Base-by-base conservation (phyloP, 2,888 invertebrate genomes). In the Aelia acuminata region DNA sequence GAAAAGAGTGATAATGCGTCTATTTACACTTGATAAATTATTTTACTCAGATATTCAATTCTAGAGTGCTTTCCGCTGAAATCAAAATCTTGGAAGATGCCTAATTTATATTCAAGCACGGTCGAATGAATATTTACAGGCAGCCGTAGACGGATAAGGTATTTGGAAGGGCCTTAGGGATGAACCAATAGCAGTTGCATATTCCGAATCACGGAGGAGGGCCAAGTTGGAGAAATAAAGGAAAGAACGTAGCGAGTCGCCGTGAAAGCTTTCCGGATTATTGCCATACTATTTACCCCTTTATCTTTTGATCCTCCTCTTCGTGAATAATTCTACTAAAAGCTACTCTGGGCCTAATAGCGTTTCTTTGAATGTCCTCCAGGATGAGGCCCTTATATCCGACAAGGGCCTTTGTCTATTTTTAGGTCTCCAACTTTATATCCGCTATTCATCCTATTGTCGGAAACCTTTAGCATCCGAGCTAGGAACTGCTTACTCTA, bases 261-360 rank as follows among this genome's bases (percentile, higher is more conserved):
- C 35, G 11, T 75, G 75, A 75, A 75, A 75, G 75, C 75, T 39
- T 75, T 20, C 75, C 15, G 75, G 75, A 75, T 75, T 75, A 75
- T 75, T 75, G 75, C 75, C 75, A 75, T 75, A 75, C 75, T 75
- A 75, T 75, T 75, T 75, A 75, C 75, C 75, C 75, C 75, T 75
- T 75, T 75, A 75, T 75, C 75, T 75, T 75, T 75, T 75, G 75
- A 75, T 75, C 75, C 75, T 39, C 75, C 39, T 75, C 20, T 39
- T 75, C 39, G 39, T 75, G 75, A 75, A 75, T 75, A 75, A 75
- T 75, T 75, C 75, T 75, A 75, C 75, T 75, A 75, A 75, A 75
- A 75, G 75, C 75, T 75, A 75, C 75, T 75, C 75, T 22, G 75
- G 39, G 7, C 15, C 26, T 75, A 75, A 75, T 75, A 75, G 26